Evolutionary conservation across 1,140 invertebrate species (phyloP).

Genomic region (Leptinotarsa texana): DNA sequence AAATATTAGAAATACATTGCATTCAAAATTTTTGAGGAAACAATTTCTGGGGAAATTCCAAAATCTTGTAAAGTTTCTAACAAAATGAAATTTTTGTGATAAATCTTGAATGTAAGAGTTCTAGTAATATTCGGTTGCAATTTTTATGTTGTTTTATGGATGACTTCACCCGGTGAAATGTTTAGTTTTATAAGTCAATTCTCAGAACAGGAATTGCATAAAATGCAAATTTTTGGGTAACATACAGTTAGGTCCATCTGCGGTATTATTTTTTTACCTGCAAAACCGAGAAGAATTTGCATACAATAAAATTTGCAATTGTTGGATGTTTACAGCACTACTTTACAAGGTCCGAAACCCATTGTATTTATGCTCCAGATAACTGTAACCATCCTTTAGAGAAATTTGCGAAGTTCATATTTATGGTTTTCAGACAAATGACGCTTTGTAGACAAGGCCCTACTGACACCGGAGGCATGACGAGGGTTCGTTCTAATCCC

Average conservation of each 20-base stretch:
- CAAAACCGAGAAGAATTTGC: conserved; percentile 8
- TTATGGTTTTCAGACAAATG: conserved; percentile 19
- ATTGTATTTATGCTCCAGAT: conserved; percentile 16
- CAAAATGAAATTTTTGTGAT: no score
- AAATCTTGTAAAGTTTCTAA: no score
- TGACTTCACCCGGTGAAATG: not conserved
- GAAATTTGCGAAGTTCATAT: conserved; percentile 8
- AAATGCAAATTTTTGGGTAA: conserved; percentile 13
- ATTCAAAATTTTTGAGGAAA: no score
- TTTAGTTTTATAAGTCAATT: not conserved
- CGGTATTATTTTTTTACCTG: conserved; percentile 18
- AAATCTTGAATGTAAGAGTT: no score
- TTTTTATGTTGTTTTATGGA: not conserved
- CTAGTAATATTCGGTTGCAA: no score
- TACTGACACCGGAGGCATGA: conserved; percentile 10
- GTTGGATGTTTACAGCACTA: not conserved
- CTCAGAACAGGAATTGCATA: conserved; percentile 16
- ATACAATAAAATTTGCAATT: conserved; percentile 18
- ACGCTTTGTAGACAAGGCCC: not conserved
- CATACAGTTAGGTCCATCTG: conserved; percentile 17
- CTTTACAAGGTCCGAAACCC: conserved; percentile 12
- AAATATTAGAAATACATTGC: no score
- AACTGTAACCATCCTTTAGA: conserved; percentile 19
- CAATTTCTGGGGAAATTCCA: no score
- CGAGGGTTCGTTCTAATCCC: conserved; percentile 18